These are phyloP conservation scores for Tachystola acroxantha DNA, from an alignment of 2,888 invertebrate species.

Conservation along the genomic window DNA sequence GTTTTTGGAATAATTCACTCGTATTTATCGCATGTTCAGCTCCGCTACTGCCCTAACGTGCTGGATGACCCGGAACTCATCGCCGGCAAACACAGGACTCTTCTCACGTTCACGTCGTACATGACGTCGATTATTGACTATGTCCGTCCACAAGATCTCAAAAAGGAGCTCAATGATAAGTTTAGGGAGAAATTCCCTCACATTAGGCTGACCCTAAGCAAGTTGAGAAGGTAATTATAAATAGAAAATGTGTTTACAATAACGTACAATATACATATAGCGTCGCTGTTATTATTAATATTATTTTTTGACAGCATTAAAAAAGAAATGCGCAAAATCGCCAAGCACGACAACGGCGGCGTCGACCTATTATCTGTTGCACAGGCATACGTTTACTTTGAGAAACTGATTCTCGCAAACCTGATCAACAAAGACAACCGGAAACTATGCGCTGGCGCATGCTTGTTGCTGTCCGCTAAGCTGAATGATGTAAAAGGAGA, in stretches of 20 bases:
- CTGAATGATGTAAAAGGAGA: constrained; percentile 98
- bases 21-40: too few relatives aligned
- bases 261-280: too few relatives aligned
- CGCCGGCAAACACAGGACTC: constrained; percentile 91
- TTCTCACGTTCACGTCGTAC: constrained; percentile 92
- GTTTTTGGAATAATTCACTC: too few relatives aligned
- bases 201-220: constrained; percentile 95
- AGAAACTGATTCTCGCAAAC: constrained; percentile 94
- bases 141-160: constrained; percentile 95
- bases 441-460: constrained; percentile 96
- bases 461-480: constrained; percentile 95
- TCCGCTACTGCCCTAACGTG: constrained; percentile 90
- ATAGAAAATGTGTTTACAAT: too few relatives aligned
- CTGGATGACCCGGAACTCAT: constrained; percentile 96
- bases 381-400: constrained; percentile 98
- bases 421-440: constrained; percentile 96
- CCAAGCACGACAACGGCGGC: constrained; percentile 87
- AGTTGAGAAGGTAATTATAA: constrained; percentile 92
- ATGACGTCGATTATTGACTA: constrained; percentile 98
- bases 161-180: constrained; percentile 98
- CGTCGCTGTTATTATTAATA: too few relatives aligned
- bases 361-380: constrained; percentile 95
- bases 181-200: constrained; percentile 97
- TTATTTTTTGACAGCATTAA: constrained; percentile 84
- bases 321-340: constrained; percentile 96